These are phyloP conservation scores for Natator depressus DNA, from an alignment of 2,113 vertebrate species.

Conservation along the genomic window DNA sequence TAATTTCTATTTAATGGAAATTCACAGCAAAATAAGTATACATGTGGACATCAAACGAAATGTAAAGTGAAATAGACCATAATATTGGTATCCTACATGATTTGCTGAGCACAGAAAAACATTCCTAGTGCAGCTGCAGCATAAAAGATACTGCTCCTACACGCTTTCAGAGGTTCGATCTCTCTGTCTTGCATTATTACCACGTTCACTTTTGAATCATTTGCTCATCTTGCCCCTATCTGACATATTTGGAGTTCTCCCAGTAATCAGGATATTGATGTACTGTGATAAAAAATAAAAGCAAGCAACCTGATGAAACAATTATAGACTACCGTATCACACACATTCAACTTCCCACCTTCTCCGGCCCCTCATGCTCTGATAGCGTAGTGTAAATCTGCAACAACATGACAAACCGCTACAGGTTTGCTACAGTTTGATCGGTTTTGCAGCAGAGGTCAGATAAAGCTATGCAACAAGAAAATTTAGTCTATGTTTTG, in stretches of 20 bases:
- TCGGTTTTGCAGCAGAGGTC: neutral
- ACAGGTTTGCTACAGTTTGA: neutral
- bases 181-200: neutral
- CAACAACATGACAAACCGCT: neutral
- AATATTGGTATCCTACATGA: neutral
- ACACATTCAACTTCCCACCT: neutral
- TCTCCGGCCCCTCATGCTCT: neutral
- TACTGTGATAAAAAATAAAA: neutral
- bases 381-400: neutral
- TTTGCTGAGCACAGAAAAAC: neutral
- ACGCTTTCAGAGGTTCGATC: neutral
- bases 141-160: neutral
- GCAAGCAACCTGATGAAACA: fast-evolving
- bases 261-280: neutral
- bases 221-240: neutral
- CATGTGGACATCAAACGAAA: neutral
- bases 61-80: neutral
- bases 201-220: neutral
- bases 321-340: neutral
- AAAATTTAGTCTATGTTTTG: neutral
- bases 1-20: neutral
- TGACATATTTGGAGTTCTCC: neutral
- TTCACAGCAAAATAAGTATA: neutral
- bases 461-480: neutral
- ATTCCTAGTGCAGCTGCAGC: neutral